Percentiles rank a stretch among this genome's conserved stretches.
phyloP scores from a whole-genome alignment of 2,113 vertebrate species.

The Telmatochromis sp. region DNA sequence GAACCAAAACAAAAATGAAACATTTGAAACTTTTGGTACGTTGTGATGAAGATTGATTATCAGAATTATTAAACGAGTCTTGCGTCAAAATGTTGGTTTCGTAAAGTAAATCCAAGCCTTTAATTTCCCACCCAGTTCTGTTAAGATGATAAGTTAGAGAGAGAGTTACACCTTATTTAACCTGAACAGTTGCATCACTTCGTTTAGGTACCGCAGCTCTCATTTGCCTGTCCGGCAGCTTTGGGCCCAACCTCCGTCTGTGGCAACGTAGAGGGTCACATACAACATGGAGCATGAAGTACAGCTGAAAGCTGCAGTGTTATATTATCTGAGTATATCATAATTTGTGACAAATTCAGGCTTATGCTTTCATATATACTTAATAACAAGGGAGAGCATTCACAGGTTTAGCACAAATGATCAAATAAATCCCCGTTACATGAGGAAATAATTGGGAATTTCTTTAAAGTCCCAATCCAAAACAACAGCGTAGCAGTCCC shows the following conservation, averaged over 20 bases:
- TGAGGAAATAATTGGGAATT: background rate
- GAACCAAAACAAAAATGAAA: background rate
- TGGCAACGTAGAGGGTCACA: conserved; percentile 12
- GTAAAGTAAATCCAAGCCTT: background rate
- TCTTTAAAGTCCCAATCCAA: background rate
- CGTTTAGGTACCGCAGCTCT: background rate
- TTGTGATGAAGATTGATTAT: background rate
- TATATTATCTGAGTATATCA: background rate
- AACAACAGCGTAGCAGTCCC: background rate
- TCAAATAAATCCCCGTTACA: background rate
- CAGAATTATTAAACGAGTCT: background rate
- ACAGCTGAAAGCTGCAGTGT: background rate
- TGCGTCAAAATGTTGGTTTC: background rate
- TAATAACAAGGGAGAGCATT: background rate
- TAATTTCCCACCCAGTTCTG: conserved; percentile 22
- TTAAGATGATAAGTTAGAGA: background rate
- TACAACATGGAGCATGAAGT: background rate
- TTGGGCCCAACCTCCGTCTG: conserved; percentile 15
- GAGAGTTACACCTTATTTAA: background rate
- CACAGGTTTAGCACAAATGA: background rate
- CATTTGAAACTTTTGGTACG: background rate
- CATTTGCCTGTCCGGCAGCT: conserved; percentile 41
- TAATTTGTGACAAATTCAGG: background rate
- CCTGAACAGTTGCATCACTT: background rate
- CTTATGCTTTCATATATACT: background rate